Evolutionary conservation across 2,797 vertebrate genomes (phyloP).

Genomic region (Hapalemur alaotrensis): DNA sequence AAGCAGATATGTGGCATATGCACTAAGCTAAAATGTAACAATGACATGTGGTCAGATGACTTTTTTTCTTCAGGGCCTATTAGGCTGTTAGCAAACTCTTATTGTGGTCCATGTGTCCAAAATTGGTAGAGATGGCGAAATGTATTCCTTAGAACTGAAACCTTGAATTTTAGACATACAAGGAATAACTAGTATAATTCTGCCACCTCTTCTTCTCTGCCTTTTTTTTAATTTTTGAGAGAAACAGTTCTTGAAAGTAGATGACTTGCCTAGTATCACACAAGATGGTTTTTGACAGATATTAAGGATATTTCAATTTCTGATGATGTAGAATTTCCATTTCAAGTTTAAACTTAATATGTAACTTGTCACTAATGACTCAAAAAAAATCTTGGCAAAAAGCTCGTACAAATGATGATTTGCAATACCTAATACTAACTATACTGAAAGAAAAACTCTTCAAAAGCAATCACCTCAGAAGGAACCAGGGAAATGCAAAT

Average conservation of each 20-base stretch:
- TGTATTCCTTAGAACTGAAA: neutral
- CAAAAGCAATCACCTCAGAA: neutral
- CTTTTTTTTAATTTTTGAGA: neutral
- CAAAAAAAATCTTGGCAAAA: constrained; percentile 35
- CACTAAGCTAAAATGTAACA: constrained; percentile 29
- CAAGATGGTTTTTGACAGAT: constrained; percentile 35
- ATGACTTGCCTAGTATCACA: constrained; percentile 14
- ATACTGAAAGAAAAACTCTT: neutral
- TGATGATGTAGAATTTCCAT: constrained; percentile 59
- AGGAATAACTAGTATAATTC: neutral
- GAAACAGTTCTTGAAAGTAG: neutral
- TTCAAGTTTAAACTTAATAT: constrained; percentile 49
- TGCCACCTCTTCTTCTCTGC: neutral
- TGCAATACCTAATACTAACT: neutral
- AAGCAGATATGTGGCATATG: constrained; percentile 26
- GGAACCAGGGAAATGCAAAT: constrained; percentile 13
- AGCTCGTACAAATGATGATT: neutral
- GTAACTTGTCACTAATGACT: constrained; percentile 41
- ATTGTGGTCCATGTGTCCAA: neutral
- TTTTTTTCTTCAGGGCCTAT: neutral
- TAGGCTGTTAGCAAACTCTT: neutral
- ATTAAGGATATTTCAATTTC: constrained; percentile 39
- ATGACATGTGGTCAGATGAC: neutral
- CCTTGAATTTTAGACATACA: neutral
- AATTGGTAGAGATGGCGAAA: neutral